Evolutionary conservation across 92 coral and sea anemone genomes (phyloP), one percentile per base, ranked within the genome.

Genomic region (Phenganax stokvisi): DNA sequence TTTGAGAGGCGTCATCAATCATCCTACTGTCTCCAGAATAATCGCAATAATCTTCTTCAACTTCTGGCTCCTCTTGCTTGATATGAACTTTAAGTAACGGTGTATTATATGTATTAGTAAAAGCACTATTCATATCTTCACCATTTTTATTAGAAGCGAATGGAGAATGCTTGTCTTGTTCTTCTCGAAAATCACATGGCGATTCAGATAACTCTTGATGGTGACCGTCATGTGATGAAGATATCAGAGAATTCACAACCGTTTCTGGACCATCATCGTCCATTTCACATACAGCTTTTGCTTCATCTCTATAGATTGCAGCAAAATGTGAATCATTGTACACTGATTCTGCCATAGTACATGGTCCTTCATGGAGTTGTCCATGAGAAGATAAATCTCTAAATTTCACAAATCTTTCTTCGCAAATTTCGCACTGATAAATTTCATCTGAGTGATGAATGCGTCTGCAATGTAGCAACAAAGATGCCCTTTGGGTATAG

Each of bases 361-460:
- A 68, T 16, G 73, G n/a, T 0, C 7, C 54, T 12, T 68, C 73
- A 37, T 30, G 73, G 53, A n/a, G 8, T 10, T 28, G 73, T 0
- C 6, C 29, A 53, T 68, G 73, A 9, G 73, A 68, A 30, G 54
- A 68, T 53, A 68, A 29, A 37, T 68, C 73, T 37, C 73, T 30
- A 30, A 30, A 27, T 30, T 68, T 68, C 16, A 30, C 73, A 68
- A 68, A 68, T 29, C 47, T 68, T 17, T 68, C 73, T 12, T 68
- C 9, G 30, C 73, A 68, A 68, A 68, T n/a, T 6, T 37, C 54
- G 54, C 73, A 68, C 52, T 68, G 53, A 12, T 68, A 68, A 3
- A 68, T 68, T 68, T 68, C n/a, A 27, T 68, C 73, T 68, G 73
- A 30, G 47, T n/a, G 13, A 37, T 68, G 73, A 30, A 68, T 30